Percentiles rank a stretch among this genome's conserved stretches.
Evolutionary conservation across 2,797 vertebrate genomes (phyloP).

Genomic region (Acrocephalus scirpaceus): DNA sequence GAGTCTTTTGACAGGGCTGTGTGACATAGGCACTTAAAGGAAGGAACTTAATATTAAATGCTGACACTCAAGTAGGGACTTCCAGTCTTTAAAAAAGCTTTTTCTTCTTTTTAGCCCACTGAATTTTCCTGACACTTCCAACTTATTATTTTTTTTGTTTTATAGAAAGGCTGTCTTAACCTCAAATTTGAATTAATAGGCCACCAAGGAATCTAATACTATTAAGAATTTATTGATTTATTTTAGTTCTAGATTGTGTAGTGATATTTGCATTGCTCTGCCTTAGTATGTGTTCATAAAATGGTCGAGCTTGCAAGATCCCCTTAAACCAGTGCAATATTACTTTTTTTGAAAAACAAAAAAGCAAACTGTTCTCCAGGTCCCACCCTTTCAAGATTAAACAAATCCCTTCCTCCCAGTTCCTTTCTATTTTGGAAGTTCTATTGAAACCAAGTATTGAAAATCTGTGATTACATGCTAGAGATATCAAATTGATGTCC

Average conservation of each 20-base stretch:
- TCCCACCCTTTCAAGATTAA: not conserved
- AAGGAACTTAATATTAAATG: constrained; percentile 16
- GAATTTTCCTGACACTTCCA: constrained; percentile 27
- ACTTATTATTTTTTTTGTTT: constrained; percentile 25
- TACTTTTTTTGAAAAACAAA: not conserved
- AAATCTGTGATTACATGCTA: not conserved
- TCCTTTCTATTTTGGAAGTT: not conserved
- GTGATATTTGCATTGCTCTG: no score
- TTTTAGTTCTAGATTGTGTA: no score
- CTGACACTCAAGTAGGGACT: not conserved
- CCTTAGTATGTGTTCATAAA: not conserved
- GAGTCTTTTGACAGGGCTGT: constrained; percentile 4
- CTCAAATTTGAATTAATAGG: constrained; percentile 12
- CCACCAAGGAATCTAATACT: not conserved
- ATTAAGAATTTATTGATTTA: no score
- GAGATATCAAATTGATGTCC: not conserved
- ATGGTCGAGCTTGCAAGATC: not conserved
- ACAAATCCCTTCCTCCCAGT: not conserved
- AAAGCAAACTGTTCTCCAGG: not conserved
- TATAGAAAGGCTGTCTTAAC: not conserved
- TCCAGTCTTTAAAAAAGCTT: not conserved
- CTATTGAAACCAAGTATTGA: not conserved
- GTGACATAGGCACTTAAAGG: constrained; percentile 32
- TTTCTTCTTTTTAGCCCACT: not conserved
- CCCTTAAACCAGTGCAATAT: not conserved